Base-by-base conservation (phyloP, 2,888 invertebrate genomes). In the Lepidonotus clava region DNA sequence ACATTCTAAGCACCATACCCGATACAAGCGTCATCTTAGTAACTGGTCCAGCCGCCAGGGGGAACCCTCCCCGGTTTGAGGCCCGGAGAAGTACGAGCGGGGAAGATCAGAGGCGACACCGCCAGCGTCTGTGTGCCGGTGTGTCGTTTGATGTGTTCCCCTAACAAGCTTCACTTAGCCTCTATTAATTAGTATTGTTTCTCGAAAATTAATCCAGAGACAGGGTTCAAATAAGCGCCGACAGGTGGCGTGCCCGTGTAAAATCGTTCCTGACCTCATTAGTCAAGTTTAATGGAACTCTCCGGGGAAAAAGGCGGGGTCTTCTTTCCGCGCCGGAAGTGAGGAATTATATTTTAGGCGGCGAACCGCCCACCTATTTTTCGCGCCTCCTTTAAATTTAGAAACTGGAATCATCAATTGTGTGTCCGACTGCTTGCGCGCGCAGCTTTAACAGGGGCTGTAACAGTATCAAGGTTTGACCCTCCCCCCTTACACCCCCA, bases 231-330 rank as follows among this genome's bases (percentile, higher is more conserved):
- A 61, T 61, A 61, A 61, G 28, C n/a, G 11, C 24, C 61, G 11
- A 24, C 61, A 61, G 61, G 61, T 61, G 61, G 61, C 61, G 61
- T n/a, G 28, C 61, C 28, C 28, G 61, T 24, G 24, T 32, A 61
- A 61, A 61, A 61, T 61, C 61, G 61, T 61, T 61, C 28, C 61
- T 61, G 61, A 61, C 61, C 61, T 61, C 61, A 61, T 61, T 61
- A 61, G 61, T 61, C 24, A 11, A 61, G 61, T 61, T 61, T 32
- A 61, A 61, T 61, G 61, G 28, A 61, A 61, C 61, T 61, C 61
- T 61, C 28, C 61, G 21, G 61, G 21, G 24, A 61, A 61, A 61
- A 61, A 61, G 61, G 61, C 24, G 61, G 5, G n/a, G n/a, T 11
- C 24, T 56, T 61, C 61, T 61, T 61, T n/a, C 6, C 28, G 24